phyloP scores from a whole-genome alignment of 2,113 vertebrate genomes.

The Pseudorhombus dupliciocellatus region DNA sequence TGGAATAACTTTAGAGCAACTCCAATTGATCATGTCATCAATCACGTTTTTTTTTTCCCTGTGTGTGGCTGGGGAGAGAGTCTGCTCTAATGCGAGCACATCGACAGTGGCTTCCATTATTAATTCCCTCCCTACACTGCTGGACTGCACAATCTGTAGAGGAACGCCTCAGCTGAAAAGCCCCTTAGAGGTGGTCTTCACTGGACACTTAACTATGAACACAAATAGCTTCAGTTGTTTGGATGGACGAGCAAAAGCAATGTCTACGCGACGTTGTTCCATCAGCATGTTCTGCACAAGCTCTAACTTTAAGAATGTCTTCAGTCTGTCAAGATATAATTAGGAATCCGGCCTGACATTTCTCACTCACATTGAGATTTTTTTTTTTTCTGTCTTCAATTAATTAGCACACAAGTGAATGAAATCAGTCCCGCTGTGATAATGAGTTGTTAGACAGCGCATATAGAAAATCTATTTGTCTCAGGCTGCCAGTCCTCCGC shows the following conservation, averaged over 20 bases:
- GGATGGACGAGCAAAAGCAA: neutral
- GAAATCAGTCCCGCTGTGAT: constrained; percentile 44
- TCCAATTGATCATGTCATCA: constrained; percentile 26
- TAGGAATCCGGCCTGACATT: constrained; percentile 34
- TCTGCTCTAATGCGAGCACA: constrained; percentile 5
- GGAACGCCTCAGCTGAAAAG: constrained; percentile 11
- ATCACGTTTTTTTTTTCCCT: constrained; percentile 14
- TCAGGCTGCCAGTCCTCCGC: constrained; percentile 15
- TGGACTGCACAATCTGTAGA: constrained; percentile 12
- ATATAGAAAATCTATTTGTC: constrained; percentile 46
- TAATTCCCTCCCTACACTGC: constrained; percentile 19
- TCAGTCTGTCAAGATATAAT: constrained; percentile 37
- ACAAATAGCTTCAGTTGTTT: neutral
- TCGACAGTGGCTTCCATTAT: constrained; percentile 29
- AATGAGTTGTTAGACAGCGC: constrained; percentile 41
- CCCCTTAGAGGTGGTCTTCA: too few relatives aligned
- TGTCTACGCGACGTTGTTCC: neutral
- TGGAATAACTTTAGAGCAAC: constrained; percentile 26
- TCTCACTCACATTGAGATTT: constrained; percentile 41
- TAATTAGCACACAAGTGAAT: constrained; percentile 50
- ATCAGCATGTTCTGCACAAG: neutral
- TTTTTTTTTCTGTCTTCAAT: constrained; percentile 48
- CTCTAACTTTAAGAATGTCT: constrained; percentile 3
- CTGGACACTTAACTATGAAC: neutral
- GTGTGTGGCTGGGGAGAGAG: constrained; percentile 9